Percentiles rank a stretch among this genome's conserved stretches.
Evolutionary conservation across 2,888 invertebrate genomes (phyloP).

Genomic region (Abrostola tripartita): DNA sequence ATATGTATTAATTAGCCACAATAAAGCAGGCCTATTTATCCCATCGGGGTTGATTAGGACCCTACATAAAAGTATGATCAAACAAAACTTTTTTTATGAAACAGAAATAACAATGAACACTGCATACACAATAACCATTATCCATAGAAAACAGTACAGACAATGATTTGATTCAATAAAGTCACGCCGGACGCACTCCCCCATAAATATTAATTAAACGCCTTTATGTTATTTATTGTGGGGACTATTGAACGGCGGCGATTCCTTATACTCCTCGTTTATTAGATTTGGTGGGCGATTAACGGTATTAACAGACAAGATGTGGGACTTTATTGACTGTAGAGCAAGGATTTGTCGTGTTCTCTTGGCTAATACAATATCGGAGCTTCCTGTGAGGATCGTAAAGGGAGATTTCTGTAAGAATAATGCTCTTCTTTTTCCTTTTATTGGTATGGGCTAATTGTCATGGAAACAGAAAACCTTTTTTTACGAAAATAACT

Average conservation of each 20-base stretch:
- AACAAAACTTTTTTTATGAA: not conserved
- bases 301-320: conserved; percentile 42
- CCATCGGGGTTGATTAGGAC: too few relatives aligned
- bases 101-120: conserved; percentile 2
- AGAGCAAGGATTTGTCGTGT: not conserved
- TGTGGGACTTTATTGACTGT: conserved; percentile 34
- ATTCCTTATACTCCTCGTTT: conserved; percentile 52
- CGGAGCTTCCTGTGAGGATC: too few relatives aligned
- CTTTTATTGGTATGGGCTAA: too few relatives aligned
- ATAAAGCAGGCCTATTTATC: too few relatives aligned
- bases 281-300: conserved; percentile 53
- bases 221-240: conserved; percentile 66
- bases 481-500: too few relatives aligned
- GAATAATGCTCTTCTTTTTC: too few relatives aligned
- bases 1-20: too few relatives aligned
- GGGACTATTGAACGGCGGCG: conserved; percentile 40
- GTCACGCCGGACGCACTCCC: conserved; percentile 56
- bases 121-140: conserved; percentile 38
- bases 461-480: too few relatives aligned
- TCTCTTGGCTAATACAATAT: too few relatives aligned
- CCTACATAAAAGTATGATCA: too few relatives aligned
- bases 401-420: too few relatives aligned
- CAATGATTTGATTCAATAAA: conserved; percentile 69
- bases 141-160: conserved; percentile 17
- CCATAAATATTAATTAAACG: conserved; percentile 74